phyloP scores from a whole-genome alignment of 1,140 invertebrate genomes.

The Hesperophylax magnus region DNA sequence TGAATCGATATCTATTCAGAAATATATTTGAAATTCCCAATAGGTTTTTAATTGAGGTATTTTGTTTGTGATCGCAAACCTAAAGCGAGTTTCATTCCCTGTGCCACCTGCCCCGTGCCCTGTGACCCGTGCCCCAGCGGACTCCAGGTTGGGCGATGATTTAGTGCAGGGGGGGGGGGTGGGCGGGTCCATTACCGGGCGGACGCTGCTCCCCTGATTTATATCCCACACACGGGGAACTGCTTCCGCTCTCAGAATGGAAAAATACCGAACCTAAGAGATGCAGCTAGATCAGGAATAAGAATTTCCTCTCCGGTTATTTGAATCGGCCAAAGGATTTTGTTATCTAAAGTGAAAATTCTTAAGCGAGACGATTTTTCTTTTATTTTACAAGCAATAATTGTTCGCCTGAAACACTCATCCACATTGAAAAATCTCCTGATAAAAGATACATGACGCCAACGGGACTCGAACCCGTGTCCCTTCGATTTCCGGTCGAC shows the following conservation, averaged over 20 bases:
- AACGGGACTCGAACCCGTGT: too few relatives aligned
- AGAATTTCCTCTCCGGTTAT: neutral
- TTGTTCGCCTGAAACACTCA: too few relatives aligned
- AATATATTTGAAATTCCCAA: too few relatives aligned
- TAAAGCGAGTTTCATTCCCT: neutral
- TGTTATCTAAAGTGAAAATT: too few relatives aligned
- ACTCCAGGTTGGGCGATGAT: too few relatives aligned
- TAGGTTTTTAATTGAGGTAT: neutral
- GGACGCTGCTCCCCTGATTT: constrained; percentile 27
- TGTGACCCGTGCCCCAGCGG: neutral
- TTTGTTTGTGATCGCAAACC: neutral
- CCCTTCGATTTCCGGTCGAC: too few relatives aligned
- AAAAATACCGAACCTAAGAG: constrained; percentile 1
- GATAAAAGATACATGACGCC: too few relatives aligned
- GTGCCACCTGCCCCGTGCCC: neutral
- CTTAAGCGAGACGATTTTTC: too few relatives aligned
- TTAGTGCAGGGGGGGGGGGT: neutral
- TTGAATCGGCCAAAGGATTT: too few relatives aligned
- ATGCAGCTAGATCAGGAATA: constrained; percentile 7
- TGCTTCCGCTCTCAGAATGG: neutral
- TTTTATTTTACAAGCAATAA: too few relatives aligned
- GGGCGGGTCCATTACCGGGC: constrained; percentile 19
- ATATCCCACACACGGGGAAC: constrained; percentile 16
- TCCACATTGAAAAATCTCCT: too few relatives aligned
- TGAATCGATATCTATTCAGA: too few relatives aligned